Evolutionary conservation across 2,797 vertebrate species (phyloP), one percentile per base, ranked within the genome.

Genomic region (Myripristis murdjan): DNA sequence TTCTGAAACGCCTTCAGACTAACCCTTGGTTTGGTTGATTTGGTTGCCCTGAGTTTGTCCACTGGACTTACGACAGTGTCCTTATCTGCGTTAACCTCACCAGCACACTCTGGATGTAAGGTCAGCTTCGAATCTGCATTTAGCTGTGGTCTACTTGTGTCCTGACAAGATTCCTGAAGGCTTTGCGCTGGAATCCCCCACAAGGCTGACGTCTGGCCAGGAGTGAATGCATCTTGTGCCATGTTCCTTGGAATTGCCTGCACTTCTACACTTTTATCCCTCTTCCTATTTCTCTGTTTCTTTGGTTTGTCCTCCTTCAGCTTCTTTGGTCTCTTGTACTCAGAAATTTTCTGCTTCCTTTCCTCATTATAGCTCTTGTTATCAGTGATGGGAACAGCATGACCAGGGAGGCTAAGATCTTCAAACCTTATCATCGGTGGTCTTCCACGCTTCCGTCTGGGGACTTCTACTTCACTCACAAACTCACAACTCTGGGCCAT

Each of bases 381-480:
- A 18, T 60, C 76, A 1, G 6, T 12, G 1, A 55, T 1, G 0
- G 5, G 22, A 14, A 39, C 11, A 20, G 9, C 26, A 16, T 11
- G 7, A 15, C 48, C 10, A 12, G 47, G 0, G 48, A 0, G 9
- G 0, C 1, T 31, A 35, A 26, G 2, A 6, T 51, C 15, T 43
- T 24, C 11, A 0, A 0, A 11, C 1, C 4, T 58, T 12, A 2
- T 64, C 70, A 86, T 91, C 10, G 2, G 35, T 0, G 81, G 85
- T 64, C 90, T 89, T 31, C 90, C 91, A 39, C 44, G 63, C 53
- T 76, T 81, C 47, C n/a, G 49, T 22, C 64, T 87, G 16, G 1
- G 6, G 3, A 1, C 1, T 3, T 11, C 26, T 28, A 18, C 43
- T 59, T 58, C 31, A 10, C 62, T 55, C 8, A 23, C 47, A 5